Base-by-base conservation (phyloP, 2,113 vertebrate genomes). In the Pampusana beccarii region DNA sequence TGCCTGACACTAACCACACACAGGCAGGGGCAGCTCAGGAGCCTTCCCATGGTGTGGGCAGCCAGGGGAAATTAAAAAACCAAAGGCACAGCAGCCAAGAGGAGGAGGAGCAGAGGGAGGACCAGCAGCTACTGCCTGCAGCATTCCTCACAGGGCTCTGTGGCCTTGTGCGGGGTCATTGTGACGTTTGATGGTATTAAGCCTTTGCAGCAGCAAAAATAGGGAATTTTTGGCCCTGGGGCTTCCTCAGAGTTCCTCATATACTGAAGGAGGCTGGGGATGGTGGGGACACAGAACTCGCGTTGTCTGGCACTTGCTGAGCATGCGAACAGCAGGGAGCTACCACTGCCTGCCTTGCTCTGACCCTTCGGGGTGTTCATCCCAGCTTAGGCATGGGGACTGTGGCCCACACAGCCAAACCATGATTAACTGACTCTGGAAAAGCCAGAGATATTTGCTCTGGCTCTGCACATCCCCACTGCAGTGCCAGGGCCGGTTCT, bases 301-400 rank as follows among this genome's bases (percentile, higher is more conserved):
- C 1, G 0, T 14, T 21, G 8, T 65, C 5, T 0, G 2, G 75
- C 36, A 53, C 57, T 36, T 25, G 50, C 62, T 0, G 1, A 80
- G 36, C 24, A 33, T 66, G 33, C 0, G 1, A 48, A 34, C 44
- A 66, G n/a, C 77, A 42, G 46, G 16, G 57, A 25, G 7, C 14
- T 80, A 44, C 57, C 2, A 8, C 28, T 2, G 3, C 13, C 25
- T 89, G 64, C 50, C 64, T 57, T 3, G 0, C 25, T 56, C 23
- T 3, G 6, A 58, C 31, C 46, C 13, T 75, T 62, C 2, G 0
- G 33, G 33, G 6, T 48, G 8, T 57, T 83, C 60, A 15, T 80
- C 58, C 13, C 51, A 70, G 34, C 20, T 96, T 33, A 73, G 65
- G 46, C 38, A 36, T 0, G 0, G n/a, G 54, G 15, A 46, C 38